These are phyloP conservation scores for Nymphalis urticae DNA, from an alignment of 2,888 invertebrate species.

Conservation along the genomic window DNA sequence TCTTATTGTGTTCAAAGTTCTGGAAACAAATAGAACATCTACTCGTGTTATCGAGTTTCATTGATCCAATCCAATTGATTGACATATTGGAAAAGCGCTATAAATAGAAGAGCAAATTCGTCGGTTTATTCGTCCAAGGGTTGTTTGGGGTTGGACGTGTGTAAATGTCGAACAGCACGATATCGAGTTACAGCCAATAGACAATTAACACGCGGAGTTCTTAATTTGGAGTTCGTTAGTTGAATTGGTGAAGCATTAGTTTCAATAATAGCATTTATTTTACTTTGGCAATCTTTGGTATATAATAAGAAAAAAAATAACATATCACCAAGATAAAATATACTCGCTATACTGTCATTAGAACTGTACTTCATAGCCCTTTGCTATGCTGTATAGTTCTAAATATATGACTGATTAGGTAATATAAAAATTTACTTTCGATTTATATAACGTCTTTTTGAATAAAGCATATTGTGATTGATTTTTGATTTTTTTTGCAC, in stretches of 20 bases:
- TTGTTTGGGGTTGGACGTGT: slow-evolving; percentile 17
- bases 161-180: slow-evolving; percentile 9
- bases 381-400: too few relatives aligned
- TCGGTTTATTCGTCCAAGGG: slow-evolving; percentile 16
- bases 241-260: background rate
- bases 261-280: background rate
- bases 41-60: background rate
- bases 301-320: too few relatives aligned
- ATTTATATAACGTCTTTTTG: too few relatives aligned
- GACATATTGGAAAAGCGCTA: slow-evolving; percentile 1
- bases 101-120: slow-evolving; percentile 24
- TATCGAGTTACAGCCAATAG: slow-evolving; percentile 12
- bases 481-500: too few relatives aligned
- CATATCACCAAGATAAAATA: too few relatives aligned
- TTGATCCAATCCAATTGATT: slow-evolving; percentile 14
- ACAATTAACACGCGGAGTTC: slow-evolving; percentile 8
- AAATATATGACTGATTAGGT: too few relatives aligned
- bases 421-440: too few relatives aligned
- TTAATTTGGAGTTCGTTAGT: slow-evolving; percentile 8
- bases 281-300: too few relatives aligned
- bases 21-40: slow-evolving; percentile 1
- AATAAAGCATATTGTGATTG: too few relatives aligned
- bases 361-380: too few relatives aligned
- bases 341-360: too few relatives aligned
- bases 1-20: background rate